A percentile compares a stretch with the other conserved stretches of the same genome.
Evolutionary conservation across 2,888 invertebrate species (phyloP).

Genomic region (Rhimphoctona megacephalus): DNA sequence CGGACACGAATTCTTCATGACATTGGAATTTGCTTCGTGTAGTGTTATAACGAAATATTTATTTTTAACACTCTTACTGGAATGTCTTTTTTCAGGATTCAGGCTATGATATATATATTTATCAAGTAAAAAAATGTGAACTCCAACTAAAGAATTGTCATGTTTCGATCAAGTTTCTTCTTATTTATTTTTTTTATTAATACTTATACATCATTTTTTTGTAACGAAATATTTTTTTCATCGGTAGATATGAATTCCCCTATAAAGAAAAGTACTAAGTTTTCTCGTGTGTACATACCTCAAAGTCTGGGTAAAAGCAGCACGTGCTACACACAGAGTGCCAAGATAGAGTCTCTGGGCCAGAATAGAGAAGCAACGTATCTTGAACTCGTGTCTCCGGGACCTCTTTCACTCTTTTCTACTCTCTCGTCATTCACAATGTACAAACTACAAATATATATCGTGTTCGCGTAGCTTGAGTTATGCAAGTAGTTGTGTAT

Average conservation of each 20-base stretch:
- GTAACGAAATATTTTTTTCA: not conserved
- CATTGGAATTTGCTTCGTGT: too few relatives aligned
- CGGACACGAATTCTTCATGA: too few relatives aligned
- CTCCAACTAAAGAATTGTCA: not conserved
- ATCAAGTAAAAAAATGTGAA: not conserved
- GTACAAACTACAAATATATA: slow-evolving; percentile 54
- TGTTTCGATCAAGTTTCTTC: too few relatives aligned
- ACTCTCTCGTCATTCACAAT: slow-evolving; percentile 57
- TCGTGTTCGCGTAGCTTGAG: slow-evolving; percentile 27
- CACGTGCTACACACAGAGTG: slow-evolving; percentile 55
- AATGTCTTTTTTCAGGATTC: too few relatives aligned
- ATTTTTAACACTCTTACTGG: too few relatives aligned
- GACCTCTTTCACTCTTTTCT: slow-evolving; percentile 48
- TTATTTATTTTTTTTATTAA: not conserved
- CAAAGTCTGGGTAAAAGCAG: slow-evolving; percentile 32
- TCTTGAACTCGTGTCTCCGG: slow-evolving; percentile 49
- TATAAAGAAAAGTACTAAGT: not conserved
- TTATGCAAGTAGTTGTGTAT: slow-evolving; percentile 49
- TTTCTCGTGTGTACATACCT: slow-evolving; percentile 26
- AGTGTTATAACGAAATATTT: too few relatives aligned
- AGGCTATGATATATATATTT: too few relatives aligned
- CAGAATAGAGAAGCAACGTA: slow-evolving; percentile 52
- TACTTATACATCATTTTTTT: not conserved
- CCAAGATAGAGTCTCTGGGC: slow-evolving; percentile 50
- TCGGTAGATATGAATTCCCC: slow-evolving; percentile 5